Conservation (phyloP, 2,113 vertebrate species). For the Callorhinus ursinus region DNA sequence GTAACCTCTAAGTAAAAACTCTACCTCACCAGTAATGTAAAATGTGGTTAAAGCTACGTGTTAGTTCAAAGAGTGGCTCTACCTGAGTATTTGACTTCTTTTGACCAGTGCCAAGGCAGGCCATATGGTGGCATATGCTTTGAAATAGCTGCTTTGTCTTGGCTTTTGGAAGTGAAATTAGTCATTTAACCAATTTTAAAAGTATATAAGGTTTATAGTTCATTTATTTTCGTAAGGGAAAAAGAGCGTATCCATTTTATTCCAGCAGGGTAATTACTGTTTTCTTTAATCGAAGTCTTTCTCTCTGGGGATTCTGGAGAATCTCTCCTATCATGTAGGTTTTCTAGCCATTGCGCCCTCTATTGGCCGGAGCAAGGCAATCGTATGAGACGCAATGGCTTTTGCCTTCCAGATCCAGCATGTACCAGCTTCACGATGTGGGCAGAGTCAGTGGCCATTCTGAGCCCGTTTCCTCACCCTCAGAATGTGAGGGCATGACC, state of each 20-base stretch:
- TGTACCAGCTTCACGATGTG: neutral
- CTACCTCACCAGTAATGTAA: neutral
- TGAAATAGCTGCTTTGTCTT: neutral
- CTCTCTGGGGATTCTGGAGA: neutral
- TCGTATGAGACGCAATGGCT: neutral
- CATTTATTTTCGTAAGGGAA: neutral
- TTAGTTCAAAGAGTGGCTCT: neutral
- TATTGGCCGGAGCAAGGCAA: neutral
- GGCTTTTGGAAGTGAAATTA: neutral
- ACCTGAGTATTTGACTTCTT: neutral
- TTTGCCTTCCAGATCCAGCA: neutral
- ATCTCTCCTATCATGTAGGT: neutral
- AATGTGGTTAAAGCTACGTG: neutral
- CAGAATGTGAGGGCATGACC: neutral
- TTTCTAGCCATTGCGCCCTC: neutral
- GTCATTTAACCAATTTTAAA: slow-evolving; percentile 19
- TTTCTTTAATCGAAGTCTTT: slow-evolving; percentile 1
- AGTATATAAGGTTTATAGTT: neutral
- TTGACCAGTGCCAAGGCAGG: neutral
- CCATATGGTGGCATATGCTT: neutral
- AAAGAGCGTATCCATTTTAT: neutral
- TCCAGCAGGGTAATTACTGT: neutral
- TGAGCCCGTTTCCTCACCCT: neutral
- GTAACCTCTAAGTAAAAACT: neutral
- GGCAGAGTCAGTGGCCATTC: neutral